Evolutionary conservation across 2,797 vertebrate genomes (phyloP), one percentile per base, ranked within the genome.

Genomic region (Microctenopoma stevenorrisi): DNA sequence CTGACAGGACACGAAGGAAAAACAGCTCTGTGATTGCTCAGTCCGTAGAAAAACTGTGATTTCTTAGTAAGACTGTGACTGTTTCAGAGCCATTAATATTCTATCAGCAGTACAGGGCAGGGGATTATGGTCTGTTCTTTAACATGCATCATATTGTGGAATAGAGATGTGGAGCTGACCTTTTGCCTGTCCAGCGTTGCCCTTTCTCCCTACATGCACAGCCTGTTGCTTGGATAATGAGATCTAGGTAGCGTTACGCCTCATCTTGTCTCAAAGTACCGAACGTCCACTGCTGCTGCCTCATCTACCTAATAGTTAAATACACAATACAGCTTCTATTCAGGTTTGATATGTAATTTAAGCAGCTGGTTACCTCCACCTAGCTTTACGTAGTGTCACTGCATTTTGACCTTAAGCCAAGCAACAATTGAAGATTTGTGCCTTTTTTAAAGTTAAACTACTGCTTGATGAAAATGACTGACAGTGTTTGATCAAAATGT

Each of bases 71-170:
- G 76, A 55, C 67, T 42, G 50, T 35, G 54, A 56, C 72, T 40
- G 40, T 52, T 72, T 73, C 30, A 63, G 48, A 40, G 55, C 25
- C 59, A 74, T 86, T 83, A 72, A 80, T 77, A 87, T 85, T 89
- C 86, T 44, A 67, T 75, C 68, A 82, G 63, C 70, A 55, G 66
- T 79, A 14, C 43, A 0, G 67, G 64, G 72, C 65, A 52, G 56
- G 69, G 81, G 48, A 87, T 80, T 82, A 81, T 76, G 52, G 71
- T 77, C 87, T 77, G 68, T 82, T 86, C 81, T 87, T 88, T 82
- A 88, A 87, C 79, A 86, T 81, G 76, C 79, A 78, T 79, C 63
- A 62, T 80, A 77, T 78, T 72, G 77, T 78, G 61, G 76, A 83
- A 74, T 71, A 78, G 68, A 89, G 81, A 87, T 78, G 78, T 83